These are phyloP conservation scores for Drosophila hydei DNA, from an alignment of 1,140 invertebrate species.

Conservation along the genomic window DNA sequence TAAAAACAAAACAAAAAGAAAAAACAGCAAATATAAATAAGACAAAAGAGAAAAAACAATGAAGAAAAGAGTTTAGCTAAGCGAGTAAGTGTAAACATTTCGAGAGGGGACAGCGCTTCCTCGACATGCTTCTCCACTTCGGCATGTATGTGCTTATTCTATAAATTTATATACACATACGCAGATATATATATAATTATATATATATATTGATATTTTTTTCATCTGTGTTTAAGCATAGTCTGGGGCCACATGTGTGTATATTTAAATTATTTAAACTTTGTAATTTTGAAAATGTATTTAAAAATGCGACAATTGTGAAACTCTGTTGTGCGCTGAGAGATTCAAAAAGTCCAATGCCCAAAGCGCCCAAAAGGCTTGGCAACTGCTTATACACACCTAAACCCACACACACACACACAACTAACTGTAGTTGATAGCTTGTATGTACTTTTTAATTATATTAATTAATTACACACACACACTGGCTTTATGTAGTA, in stretches of 20 bases:
- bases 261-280: constrained; percentile 46
- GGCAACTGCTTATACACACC: constrained; percentile 28
- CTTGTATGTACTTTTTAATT: constrained; percentile 74
- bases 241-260: constrained; percentile 38
- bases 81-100: constrained; percentile 16
- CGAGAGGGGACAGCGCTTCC: background rate
- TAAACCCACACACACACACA: constrained; percentile 27
- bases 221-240: constrained; percentile 25
- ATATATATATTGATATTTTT: constrained; percentile 24
- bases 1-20: constrained; percentile 10
- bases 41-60: constrained; percentile 3
- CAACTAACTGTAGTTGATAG: constrained; percentile 55
- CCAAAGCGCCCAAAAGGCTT: constrained; percentile 9
- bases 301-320: constrained; percentile 26
- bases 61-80: constrained; percentile 13
- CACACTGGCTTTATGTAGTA: constrained; percentile 49
- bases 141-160: constrained; percentile 27
- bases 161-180: constrained; percentile 3
- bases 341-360: constrained; percentile 27
- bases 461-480: constrained; percentile 67
- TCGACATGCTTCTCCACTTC: constrained; percentile 6
- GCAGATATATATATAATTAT: constrained; percentile 8
- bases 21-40: background rate
- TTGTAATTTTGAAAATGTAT: constrained; percentile 46
- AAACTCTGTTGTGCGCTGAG: constrained; percentile 48